Evolutionary conservation across 2,113 vertebrate genomes (phyloP).

Genomic region (Eira barbara): DNA sequence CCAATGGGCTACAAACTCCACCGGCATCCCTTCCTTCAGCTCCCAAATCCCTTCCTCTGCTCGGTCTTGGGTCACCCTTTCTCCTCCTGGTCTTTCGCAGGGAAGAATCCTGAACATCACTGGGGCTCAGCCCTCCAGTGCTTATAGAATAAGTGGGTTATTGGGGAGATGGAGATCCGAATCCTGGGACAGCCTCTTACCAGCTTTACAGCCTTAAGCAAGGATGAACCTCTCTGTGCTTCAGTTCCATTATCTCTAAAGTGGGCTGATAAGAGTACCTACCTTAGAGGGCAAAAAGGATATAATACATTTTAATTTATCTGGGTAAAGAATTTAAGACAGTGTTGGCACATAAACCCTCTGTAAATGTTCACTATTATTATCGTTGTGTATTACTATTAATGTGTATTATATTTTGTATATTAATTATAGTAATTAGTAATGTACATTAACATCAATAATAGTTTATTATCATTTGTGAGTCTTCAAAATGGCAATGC

Average conservation of each 20-base stretch:
- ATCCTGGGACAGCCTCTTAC: neutral
- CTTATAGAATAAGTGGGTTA: neutral
- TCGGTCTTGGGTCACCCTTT: neutral
- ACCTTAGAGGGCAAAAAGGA: neutral
- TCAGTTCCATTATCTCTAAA: neutral
- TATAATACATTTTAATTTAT: neutral
- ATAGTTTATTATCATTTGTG: neutral
- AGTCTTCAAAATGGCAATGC: neutral
- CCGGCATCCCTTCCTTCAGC: neutral
- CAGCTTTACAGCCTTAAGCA: neutral
- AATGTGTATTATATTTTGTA: neutral
- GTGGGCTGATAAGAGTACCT: neutral
- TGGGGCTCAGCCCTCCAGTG: neutral
- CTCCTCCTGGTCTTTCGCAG: neutral
- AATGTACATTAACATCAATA: neutral
- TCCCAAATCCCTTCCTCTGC: neutral
- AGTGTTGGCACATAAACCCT: neutral
- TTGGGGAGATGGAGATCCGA: neutral
- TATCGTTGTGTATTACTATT: neutral
- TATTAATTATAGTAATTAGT: neutral
- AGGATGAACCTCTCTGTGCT: neutral
- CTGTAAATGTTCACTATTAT: neutral
- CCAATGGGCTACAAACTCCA: accelerated
- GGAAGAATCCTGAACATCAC: neutral
- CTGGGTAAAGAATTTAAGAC: neutral